Percentiles rank a stretch among this genome's conserved stretches.
phyloP scores from a whole-genome alignment of 2,888 invertebrate genomes.

The Pristionchus japonicus region DNA sequence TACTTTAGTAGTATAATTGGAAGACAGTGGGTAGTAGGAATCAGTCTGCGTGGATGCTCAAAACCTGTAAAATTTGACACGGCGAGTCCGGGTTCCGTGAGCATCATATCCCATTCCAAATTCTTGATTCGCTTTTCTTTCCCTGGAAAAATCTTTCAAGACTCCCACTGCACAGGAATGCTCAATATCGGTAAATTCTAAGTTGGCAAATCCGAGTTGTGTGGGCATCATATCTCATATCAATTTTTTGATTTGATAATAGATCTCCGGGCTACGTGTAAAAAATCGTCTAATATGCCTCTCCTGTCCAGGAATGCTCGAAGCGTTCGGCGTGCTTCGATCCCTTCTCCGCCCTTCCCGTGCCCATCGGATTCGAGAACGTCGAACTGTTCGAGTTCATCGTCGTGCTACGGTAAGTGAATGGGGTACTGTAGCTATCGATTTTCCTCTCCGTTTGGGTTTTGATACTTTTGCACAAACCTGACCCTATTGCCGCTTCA shows the following conservation, averaged over 20 bases:
- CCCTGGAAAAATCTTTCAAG: too few relatives aligned
- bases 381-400: constrained; percentile 81
- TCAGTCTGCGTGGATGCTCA: too few relatives aligned
- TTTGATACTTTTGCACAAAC: not conserved
- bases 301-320: constrained; percentile 1
- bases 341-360: constrained; percentile 89
- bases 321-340: constrained; percentile 84
- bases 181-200: too few relatives aligned
- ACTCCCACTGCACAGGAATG: too few relatives aligned
- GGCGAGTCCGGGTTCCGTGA: not conserved
- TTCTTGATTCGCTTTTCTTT: too few relatives aligned
- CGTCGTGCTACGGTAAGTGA: constrained; percentile 50
- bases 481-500: not conserved
- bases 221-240: too few relatives aligned
- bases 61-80: too few relatives aligned
- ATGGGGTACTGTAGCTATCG: not conserved
- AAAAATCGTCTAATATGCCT: not conserved
- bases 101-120: not conserved
- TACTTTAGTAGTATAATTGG: not conserved
- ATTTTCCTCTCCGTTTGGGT: not conserved
- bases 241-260: too few relatives aligned
- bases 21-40: not conserved
- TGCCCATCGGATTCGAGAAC: constrained; percentile 92
- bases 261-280: not conserved
- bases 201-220: too few relatives aligned